Percentiles rank a stretch among this genome's conserved stretches.
These are phyloP conservation scores for Pleuronectes platessa DNA, from an alignment of 2,113 vertebrate genomes.

Conservation along the genomic window DNA sequence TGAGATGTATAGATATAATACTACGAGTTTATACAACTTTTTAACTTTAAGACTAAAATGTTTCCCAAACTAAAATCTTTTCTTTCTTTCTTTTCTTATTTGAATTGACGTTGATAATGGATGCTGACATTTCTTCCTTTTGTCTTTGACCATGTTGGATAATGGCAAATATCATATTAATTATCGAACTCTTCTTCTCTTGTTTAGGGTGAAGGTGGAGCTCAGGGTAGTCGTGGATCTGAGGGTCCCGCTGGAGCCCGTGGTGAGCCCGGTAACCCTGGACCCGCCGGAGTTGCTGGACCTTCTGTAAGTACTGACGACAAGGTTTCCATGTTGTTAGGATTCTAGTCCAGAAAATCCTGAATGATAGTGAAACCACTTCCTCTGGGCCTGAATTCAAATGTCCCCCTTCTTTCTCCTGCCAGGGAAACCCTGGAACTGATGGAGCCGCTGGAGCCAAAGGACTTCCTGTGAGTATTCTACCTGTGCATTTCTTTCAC, in stretches of 20 bases:
- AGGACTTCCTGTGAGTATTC: slow-evolving; percentile 90
- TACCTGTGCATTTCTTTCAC: not conserved
- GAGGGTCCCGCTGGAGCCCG: slow-evolving; percentile 94
- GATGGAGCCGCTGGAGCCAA: slow-evolving; percentile 93
- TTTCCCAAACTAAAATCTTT: no score
- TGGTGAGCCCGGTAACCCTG: slow-evolving; percentile 93
- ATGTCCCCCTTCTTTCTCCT: slow-evolving; percentile 22
- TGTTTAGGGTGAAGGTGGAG: slow-evolving; percentile 91
- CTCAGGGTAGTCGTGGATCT: slow-evolving; percentile 90
- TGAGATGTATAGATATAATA: no score
- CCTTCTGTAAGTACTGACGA: slow-evolving; percentile 86
- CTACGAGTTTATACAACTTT: no score
- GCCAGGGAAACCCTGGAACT: slow-evolving; percentile 92
- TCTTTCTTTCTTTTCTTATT: no score
- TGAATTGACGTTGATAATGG: no score
- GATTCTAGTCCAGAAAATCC: not conserved
- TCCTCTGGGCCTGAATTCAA: not conserved
- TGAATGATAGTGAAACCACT: not conserved
- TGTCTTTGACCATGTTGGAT: not conserved
- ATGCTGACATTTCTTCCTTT: no score
- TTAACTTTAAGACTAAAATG: no score
- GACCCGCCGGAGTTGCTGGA: slow-evolving; percentile 93
- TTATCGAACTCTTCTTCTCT: slow-evolving; percentile 10
- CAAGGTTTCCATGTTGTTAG: not conserved
- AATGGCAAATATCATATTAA: not conserved